phyloP scores from a whole-genome alignment of 2,888 invertebrate genomes.

The Rosalia funebris region DNA sequence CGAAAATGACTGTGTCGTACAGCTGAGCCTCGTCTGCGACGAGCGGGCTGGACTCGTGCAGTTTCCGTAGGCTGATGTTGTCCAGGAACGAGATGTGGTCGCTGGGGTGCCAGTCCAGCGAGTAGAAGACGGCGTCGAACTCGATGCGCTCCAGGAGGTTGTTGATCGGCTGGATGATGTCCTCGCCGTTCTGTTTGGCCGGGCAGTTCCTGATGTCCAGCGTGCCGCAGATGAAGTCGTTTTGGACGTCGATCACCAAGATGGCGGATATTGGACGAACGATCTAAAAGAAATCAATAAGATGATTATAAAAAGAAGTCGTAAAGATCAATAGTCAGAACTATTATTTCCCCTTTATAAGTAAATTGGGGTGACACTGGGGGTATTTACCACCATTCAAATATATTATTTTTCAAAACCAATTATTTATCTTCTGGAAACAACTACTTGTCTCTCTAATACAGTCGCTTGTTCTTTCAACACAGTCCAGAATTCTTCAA shows the following conservation, averaged over 20 bases:
- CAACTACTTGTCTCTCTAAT: too few relatives aligned
- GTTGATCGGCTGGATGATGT: slow-evolving; percentile 92
- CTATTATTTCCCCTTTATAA: too few relatives aligned
- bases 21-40: slow-evolving; percentile 76
- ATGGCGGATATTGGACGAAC: slow-evolving; percentile 80
- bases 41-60: slow-evolving; percentile 77
- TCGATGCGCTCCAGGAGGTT: slow-evolving; percentile 78
- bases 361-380: too few relatives aligned
- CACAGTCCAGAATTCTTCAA: too few relatives aligned
- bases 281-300: slow-evolving; percentile 45
- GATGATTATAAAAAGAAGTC: too few relatives aligned
- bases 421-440: too few relatives aligned
- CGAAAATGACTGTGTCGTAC: slow-evolving; percentile 90
- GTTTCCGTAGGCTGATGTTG: slow-evolving; percentile 75
- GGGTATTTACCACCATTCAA: too few relatives aligned
- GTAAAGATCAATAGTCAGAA: too few relatives aligned
- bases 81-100: slow-evolving; percentile 96
- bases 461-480: too few relatives aligned
- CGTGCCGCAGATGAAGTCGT: slow-evolving; percentile 95
- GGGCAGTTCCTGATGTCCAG: slow-evolving; percentile 91
- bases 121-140: slow-evolving; percentile 90
- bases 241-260: slow-evolving; percentile 95
- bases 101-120: slow-evolving; percentile 95
- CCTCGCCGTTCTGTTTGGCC: slow-evolving; percentile 87
- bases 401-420: too few relatives aligned